phyloP scores from a whole-genome alignment of 2,113 vertebrate species.

The Malurus elegans region DNA sequence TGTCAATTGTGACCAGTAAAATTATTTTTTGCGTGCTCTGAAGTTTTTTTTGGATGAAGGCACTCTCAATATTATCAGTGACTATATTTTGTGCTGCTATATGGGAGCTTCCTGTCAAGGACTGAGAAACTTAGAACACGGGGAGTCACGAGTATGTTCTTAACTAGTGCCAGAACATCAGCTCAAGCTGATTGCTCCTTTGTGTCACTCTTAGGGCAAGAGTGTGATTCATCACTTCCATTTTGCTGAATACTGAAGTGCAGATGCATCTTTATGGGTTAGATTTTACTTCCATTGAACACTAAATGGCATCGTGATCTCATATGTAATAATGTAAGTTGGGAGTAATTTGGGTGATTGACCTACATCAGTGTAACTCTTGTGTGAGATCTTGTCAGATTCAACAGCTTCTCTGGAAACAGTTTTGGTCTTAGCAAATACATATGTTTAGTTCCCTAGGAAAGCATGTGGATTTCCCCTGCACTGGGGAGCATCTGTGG shows the following conservation, averaged over 20 bases:
- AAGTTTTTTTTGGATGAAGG: not conserved
- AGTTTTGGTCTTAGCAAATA: not conserved
- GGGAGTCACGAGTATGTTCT: not conserved
- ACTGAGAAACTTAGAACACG: not conserved
- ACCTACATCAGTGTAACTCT: not conserved
- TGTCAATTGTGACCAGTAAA: constrained; percentile 7
- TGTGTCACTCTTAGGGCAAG: constrained; percentile 26
- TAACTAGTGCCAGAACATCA: constrained; percentile 10
- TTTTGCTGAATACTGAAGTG: not conserved
- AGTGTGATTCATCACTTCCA: constrained; percentile 37
- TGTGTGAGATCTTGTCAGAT: not conserved
- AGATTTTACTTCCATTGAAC: not conserved
- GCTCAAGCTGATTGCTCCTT: constrained; percentile 34
- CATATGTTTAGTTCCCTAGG: not conserved
- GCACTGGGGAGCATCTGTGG: not conserved
- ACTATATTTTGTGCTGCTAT: not conserved
- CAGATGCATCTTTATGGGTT: constrained; percentile 2
- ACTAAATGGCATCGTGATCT: not conserved
- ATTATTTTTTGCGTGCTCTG: constrained; percentile 12
- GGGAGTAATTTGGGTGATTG: not conserved
- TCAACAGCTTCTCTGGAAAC: not conserved
- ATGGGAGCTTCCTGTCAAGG: not conserved
- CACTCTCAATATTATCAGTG: not conserved
- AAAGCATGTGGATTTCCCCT: not conserved
- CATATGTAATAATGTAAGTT: not conserved